Conservation (phyloP, 2,797 vertebrate species). For the Sardinella longiceps region DNA sequence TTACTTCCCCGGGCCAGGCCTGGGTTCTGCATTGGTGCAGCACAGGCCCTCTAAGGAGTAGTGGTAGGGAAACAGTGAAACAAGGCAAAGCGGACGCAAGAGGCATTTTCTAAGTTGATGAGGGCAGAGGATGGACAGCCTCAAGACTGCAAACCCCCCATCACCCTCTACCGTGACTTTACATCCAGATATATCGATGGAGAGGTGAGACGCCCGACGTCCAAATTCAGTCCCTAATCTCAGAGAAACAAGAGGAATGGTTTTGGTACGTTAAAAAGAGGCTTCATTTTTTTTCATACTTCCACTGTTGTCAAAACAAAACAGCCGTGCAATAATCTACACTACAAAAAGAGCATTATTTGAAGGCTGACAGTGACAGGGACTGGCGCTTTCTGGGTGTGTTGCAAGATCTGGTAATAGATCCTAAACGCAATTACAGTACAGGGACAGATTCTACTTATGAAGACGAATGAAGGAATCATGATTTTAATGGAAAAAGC, state of each 20-base stretch:
- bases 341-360: neutral
- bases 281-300: neutral
- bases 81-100: slow-evolving; percentile 62
- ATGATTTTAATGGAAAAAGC: slow-evolving; percentile 20
- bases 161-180: slow-evolving; percentile 41
- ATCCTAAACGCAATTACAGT: slow-evolving; percentile 8
- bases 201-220: neutral
- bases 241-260: neutral
- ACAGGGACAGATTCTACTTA: neutral
- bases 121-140: slow-evolving; percentile 60
- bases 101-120: slow-evolving; percentile 68
- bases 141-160: no score
- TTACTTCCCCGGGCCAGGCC: slow-evolving; percentile 68
- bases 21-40: slow-evolving; percentile 65
- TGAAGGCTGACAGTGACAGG: neutral
- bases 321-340: neutral
- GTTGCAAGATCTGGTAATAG: slow-evolving; percentile 12
- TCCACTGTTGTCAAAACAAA: slow-evolving; percentile 4
- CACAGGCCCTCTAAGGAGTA: slow-evolving; percentile 63
- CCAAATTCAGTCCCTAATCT: neutral
- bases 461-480: neutral
- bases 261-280: neutral
- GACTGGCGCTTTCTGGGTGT: neutral
- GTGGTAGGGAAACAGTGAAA: slow-evolving; percentile 64
- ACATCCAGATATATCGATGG: neutral